phyloP scores from a whole-genome alignment of 2,113 vertebrate species.

The Microtus ochrogaster region DNA sequence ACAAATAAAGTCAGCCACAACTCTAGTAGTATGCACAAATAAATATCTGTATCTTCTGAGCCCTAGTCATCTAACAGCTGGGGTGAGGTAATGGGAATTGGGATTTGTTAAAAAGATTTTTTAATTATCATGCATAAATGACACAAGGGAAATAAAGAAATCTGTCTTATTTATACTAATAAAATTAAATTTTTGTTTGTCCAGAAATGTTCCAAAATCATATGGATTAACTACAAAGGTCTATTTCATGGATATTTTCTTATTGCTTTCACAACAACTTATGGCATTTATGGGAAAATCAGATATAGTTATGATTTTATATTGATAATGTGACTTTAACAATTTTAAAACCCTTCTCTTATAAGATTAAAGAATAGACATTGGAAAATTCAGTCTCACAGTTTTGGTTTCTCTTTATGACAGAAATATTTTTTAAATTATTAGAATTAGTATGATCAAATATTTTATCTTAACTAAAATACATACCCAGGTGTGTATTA shows the following conservation, averaged over 20 bases:
- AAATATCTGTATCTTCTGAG: constrained; percentile 73
- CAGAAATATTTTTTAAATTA: background rate
- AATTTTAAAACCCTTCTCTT: background rate
- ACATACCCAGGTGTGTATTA: background rate
- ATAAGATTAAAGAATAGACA: background rate
- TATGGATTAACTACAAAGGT: background rate
- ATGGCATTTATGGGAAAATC: background rate
- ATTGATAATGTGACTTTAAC: constrained; percentile 20
- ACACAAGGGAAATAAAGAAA: constrained; percentile 73
- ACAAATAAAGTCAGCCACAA: constrained; percentile 72
- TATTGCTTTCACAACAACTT: background rate
- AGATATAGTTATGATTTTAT: background rate
- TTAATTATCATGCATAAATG: constrained; percentile 42
- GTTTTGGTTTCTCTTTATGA: background rate
- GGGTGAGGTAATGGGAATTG: constrained; percentile 46
- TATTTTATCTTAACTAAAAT: constrained; percentile 5
- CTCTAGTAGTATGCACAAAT: constrained; percentile 42
- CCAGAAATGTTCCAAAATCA: constrained; percentile 59
- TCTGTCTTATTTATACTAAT: constrained; percentile 72
- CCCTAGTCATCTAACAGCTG: constrained; percentile 72
- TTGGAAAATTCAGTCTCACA: background rate
- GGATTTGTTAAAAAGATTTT: constrained; percentile 61
- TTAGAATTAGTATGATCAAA: background rate
- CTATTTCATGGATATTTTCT: background rate
- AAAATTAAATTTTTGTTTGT: constrained; percentile 75